Evolutionary conservation across 2,888 invertebrate genomes (phyloP), one percentile per base, ranked within the genome.

Genomic region (Epinotia nisella): DNA sequence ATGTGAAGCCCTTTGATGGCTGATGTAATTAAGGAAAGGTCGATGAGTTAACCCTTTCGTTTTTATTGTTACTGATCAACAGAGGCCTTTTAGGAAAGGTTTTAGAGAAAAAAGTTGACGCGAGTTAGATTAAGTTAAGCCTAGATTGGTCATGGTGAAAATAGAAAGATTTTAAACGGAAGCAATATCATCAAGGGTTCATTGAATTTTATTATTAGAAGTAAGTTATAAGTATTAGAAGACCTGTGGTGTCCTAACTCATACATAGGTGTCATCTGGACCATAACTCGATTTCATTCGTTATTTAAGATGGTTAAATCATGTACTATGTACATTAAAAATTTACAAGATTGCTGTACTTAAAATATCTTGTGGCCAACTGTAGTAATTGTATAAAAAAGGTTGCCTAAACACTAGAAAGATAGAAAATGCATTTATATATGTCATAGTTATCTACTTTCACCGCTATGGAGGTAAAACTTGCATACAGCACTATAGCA

Each of bases 371-470:
- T 72, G 71, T 71, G 60, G 67, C 61, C 60, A 53, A 67, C 61
- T 81, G 82, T 84, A 86, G 81, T 82, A 79, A 83, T 77, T 76
- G 81, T 86, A 87, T 49, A 84, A 89, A 90, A 86, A 89, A 88
- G 83, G 84, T 88, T 84, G 83, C 90, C 90, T 91, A 90, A 85
- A 85, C 83, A 82, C 89, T 91, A 89, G 88, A 82, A 85, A 87
- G 4, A 62, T 51, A 41, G 17, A 62, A 29, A 62, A 62, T 62
- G 51, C 62, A 62, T 62, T 62, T 49, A 55, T 17, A 65, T 19
- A 55, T 10, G 39, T 65, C 65, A 55, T 65, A 65, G 35, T 55
- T 65, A 35, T 65, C 62, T 49, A 61, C 61, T 49, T 49, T 24
- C 45, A 61, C n/a, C 29, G 11, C 49, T 49, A 21, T 7, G n/a